These are phyloP conservation scores for Pelochelys cantorii DNA, from an alignment of 2,797 vertebrate species.

Conservation along the genomic window DNA sequence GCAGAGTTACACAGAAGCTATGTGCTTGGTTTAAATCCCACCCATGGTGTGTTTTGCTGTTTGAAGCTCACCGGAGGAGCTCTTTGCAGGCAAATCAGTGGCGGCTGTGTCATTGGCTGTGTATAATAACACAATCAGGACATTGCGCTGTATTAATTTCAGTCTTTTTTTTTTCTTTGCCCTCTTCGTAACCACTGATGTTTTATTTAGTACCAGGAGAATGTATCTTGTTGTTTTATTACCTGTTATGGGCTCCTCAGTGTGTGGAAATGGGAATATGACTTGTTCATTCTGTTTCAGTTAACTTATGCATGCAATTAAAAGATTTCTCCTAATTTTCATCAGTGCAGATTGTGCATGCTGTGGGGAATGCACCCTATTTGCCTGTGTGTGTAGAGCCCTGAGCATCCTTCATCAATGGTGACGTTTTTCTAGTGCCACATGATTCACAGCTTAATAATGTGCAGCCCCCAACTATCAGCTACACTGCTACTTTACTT, in stretches of 20 bases:
- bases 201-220: constrained; percentile 2
- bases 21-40: background rate
- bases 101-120: background rate
- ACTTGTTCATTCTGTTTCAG: constrained; percentile 1
- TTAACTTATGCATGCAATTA: constrained; percentile 61
- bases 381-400: constrained; percentile 40
- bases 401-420: constrained; percentile 18
- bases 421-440: background rate
- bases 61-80: background rate
- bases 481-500: background rate
- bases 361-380: background rate
- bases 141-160: constrained; percentile 3
- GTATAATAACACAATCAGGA: constrained; percentile 28
- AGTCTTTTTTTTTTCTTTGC: constrained; percentile 30
- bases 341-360: background rate
- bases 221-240: constrained; percentile 15
- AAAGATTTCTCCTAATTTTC: constrained; percentile 63
- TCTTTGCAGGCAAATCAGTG: background rate
- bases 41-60: background rate
- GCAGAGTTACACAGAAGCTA: background rate
- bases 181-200: constrained; percentile 12
- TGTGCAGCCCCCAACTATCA: background rate
- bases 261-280: background rate
- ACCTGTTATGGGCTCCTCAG: background rate
- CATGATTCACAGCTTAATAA: background rate